Evolutionary conservation across 35 echinoderm and acorn worm genomes (phyloP), one percentile per base, ranked within the genome.

Genomic region (Hemicentrotus pulcherrimus): DNA sequence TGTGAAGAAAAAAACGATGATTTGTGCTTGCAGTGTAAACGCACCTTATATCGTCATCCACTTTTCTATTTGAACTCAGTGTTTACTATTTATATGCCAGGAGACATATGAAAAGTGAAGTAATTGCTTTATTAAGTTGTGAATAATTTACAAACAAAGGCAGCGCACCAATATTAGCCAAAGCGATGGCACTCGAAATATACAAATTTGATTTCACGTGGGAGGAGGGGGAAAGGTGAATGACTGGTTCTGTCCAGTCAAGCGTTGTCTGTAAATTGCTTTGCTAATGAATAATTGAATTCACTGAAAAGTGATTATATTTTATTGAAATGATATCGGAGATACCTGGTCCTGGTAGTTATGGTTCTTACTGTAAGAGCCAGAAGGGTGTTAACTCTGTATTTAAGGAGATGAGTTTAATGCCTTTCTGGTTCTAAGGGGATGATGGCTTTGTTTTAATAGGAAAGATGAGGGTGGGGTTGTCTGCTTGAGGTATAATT

Each of bases 101-200:
- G 88, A 47, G 88, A 90, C 88, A 15, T 90, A 90, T 90, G 88
- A 47, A 90, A 47, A 90, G 10, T 90, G 15, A 90, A 90, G 88
- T 90, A 90, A 90, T 90, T 90, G 8, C 14, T 46, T 90, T 90
- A 90, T 90, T 90, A 47, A 14, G 10, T 90, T 90, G 11, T 90
- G 88, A 90, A 90, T 90, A 47, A 90, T 90, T 47, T 90, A 90
- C 65, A 78, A 78, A 15, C 65, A 78, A 78, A 78, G 65, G 65
- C 65, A 5, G 5, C 6, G 65, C 22, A 28, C 65, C 65, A 78
- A 78, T 78, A 78, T 78, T 78, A 78, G 65, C 65, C 65, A 78
- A 78, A 78, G 65, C 19, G 65, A 78, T 78, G 65, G 65, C 19
- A 78, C 65, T 78, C 65, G 19, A 78, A 28, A 78, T 78, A 7